phyloP scores from a whole-genome alignment of 2,888 invertebrate genomes.

The Aproaerema taeniolella region DNA sequence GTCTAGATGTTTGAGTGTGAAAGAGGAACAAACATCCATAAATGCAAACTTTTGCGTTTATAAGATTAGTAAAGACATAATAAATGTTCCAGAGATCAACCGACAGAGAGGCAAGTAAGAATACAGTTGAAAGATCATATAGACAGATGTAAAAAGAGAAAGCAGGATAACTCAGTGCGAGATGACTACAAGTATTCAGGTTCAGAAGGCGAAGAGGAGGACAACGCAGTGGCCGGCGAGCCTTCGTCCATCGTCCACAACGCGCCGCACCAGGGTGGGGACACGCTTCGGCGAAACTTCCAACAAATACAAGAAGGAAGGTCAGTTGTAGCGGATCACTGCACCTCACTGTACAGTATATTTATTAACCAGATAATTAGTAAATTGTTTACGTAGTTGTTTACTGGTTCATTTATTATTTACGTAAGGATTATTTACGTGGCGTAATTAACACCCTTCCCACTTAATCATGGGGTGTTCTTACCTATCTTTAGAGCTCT shows the following conservation, averaged over 20 bases:
- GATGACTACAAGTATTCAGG: conserved; percentile 93
- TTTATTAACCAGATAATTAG: no score
- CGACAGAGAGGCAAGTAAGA: conserved; percentile 97
- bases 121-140: conserved; percentile 99
- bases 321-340: conserved; percentile 28
- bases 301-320: conserved; percentile 95
- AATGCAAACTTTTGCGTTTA: no score
- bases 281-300: conserved; percentile 97
- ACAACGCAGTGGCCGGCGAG: conserved; percentile 93
- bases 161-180: conserved; percentile 88
- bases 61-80: no score
- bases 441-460: no score
- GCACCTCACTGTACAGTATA: neutral
- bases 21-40: no score
- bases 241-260: conserved; percentile 96
- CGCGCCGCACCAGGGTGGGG: conserved; percentile 87
- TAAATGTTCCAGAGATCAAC: conserved; percentile 93
- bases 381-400: no score
- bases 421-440: no score
- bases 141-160: conserved; percentile 96
- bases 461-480: no score
- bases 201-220: conserved; percentile 98
- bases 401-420: no score
- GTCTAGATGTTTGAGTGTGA: no score
- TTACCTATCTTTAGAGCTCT: no score